Base-by-base conservation (phyloP, 2,888 invertebrate species). In the Diaprepes abbreviatus region DNA sequence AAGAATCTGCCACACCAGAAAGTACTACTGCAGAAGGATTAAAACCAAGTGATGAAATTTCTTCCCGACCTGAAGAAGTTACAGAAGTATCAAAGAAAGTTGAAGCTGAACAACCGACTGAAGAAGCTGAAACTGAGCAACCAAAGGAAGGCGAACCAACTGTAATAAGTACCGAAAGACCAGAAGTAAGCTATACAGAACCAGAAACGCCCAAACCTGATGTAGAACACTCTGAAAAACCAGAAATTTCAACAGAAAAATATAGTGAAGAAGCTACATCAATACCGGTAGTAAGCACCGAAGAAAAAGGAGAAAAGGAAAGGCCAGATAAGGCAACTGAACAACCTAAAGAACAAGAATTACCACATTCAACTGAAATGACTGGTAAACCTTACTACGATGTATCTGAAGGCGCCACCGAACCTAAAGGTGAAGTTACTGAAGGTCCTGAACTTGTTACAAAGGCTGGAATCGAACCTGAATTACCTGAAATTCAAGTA, bases 21-120 rank as follows among this genome's bases (percentile, higher is more conserved):
- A 58, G 70, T 40, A 69, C 75, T 38, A 43, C 60, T 38, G 9
- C 14, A 12, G 65, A 60, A 55, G 75, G 74, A 54, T 65, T 64
- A 24, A 36, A 63, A 60, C 35, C 55, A 24, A 59, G 40, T 9
- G 21, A 45, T 9, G 19, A 54, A 43, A 19, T 12, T 28, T 33
- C 40, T 16, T 5, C 10, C 12, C 16, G 45, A 38, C 43, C 38
- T 33, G 54, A 54, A 17, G 36, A 33, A 35, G 35, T 16, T 14
- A 54, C 36, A 5, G 2, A n/a, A 16, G 33, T 19, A 16, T 2
- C n/a, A 17, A 43, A 9, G 9, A 12, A 43, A 43, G 7, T 17
- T 31, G 28, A 43, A 16, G 31, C 2, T 9, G 55, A 28, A 43
- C 43, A 36, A 17, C 12, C 33, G 1, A 55, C 64, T n/a, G 55